Conservation (phyloP, 2,797 vertebrate genomes). For the Acrossocheilus fasciatus region DNA sequence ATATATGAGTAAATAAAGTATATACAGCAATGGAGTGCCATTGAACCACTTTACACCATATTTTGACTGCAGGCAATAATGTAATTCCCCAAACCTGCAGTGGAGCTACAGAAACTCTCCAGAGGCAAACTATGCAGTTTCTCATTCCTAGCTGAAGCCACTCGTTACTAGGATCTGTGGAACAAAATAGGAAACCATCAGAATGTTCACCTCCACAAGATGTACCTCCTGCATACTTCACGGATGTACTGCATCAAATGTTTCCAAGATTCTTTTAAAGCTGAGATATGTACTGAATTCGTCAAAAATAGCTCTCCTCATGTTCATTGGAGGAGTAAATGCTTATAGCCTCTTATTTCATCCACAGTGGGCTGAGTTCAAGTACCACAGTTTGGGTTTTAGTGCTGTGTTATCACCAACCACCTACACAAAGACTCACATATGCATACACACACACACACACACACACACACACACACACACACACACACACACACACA, state of each 20-base stretch:
- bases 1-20: not conserved
- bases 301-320: not conserved
- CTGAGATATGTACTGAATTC: not conserved
- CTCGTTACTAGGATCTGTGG: not conserved
- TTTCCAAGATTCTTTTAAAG: slow-evolving; percentile 16
- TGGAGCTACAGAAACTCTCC: slow-evolving; percentile 69
- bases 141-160: not conserved
- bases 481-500: not conserved
- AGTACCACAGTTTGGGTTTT: slow-evolving; percentile 41
- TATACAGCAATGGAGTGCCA: not conserved
- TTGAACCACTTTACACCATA: slow-evolving; percentile 72
- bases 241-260: not conserved
- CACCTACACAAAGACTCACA: slow-evolving; percentile 22
- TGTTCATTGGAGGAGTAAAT: slow-evolving; percentile 40
- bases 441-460: not conserved
- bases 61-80: slow-evolving; percentile 83
- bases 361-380: slow-evolving; percentile 42
- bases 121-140: not conserved
- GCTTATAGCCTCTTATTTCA: slow-evolving; percentile 33
- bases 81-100: slow-evolving; percentile 81
- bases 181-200: not conserved
- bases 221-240: not conserved
- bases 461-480: not conserved
- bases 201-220: not conserved
- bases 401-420: slow-evolving; percentile 18